Percentiles rank a stretch among this genome's conserved stretches.
Conservation (phyloP, 2,888 invertebrate genomes). For the Rhamnusium bicolor region DNA sequence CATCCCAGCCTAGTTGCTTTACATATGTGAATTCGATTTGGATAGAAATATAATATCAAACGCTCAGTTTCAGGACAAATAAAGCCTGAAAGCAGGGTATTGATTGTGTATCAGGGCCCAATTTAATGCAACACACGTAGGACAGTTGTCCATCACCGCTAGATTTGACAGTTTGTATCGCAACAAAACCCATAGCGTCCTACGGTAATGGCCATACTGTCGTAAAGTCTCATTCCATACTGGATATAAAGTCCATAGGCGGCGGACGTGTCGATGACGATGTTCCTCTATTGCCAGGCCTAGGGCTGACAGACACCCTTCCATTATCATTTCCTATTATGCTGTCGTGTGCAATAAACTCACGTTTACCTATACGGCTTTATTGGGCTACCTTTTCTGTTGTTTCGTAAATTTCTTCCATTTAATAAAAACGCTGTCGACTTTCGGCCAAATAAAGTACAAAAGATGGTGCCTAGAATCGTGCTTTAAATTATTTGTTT, state of each 20-base stretch:
- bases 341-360: slow-evolving; percentile 47
- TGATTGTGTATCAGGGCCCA: slow-evolving; percentile 53
- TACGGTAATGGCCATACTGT: slow-evolving; percentile 65
- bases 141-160: slow-evolving; percentile 66
- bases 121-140: slow-evolving; percentile 62
- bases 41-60: not conserved
- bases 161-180: slow-evolving; percentile 67
- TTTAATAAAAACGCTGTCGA: slow-evolving; percentile 22
- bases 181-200: slow-evolving; percentile 64
- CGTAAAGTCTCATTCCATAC: slow-evolving; percentile 70
- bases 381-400: slow-evolving; percentile 26
- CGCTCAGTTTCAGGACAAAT: slow-evolving; percentile 16
- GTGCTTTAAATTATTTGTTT: not conserved
- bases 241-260: slow-evolving; percentile 69
- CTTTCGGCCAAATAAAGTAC: slow-evolving; percentile 25
- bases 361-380: slow-evolving; percentile 45
- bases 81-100: slow-evolving; percentile 32
- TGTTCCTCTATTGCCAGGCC: slow-evolving; percentile 35
- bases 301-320: slow-evolving; percentile 46
- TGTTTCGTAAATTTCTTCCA: slow-evolving; percentile 16
- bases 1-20: not conserved
- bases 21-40: not conserved
- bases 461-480: not conserved
- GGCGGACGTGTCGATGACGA: slow-evolving; percentile 64
- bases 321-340: slow-evolving; percentile 49